Base-by-base conservation (phyloP, 2,797 vertebrate species). In the Psittacula derbiana region DNA sequence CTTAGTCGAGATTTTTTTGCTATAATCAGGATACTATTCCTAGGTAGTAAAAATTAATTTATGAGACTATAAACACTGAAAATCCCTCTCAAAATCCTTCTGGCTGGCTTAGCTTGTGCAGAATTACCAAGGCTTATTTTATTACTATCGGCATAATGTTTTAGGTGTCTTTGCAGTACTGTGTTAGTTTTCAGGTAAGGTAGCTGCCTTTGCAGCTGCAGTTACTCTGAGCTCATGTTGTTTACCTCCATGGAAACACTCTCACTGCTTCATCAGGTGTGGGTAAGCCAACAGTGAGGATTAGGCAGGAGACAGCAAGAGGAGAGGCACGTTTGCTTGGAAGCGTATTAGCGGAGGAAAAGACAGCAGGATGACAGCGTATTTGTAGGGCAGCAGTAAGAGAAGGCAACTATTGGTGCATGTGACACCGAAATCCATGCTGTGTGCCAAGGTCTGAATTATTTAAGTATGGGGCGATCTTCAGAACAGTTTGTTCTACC, bases 1-100 rank as follows among this genome's bases (percentile, higher is more conserved):
- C 30, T 81, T 74, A 62, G 36, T 57, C 3, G 25, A 67, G 55
- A n/a, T n/a, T 53, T 52, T 81, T 83, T 72, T 50, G 3, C 50
- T 86, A 40, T 61, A 49, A 57, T 82, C 75, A 65, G 21, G 86
- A 79, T 69, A 62, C 27, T 65, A 5, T 74, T 82, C 55, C 30
- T 88, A 28, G n/a, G 58, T 83, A 83, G 28, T 62, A 88, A 40
- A 62, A 86, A 61, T 66, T 75, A 81, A 86, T 78, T 93, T 85
- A 44, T 64, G 67, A 64, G 55, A 80, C 55, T 76, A 76, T 24
- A 87, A 88, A 61, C 31, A 69, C 27, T 74, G 49, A 74, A 92
- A 96, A 90, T 91, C 84, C 55, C 88, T 80, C 55, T 94, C 55
- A 57, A 47, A 87, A 91, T 89, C 55, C 38, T 92, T 87, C 21